Percentiles rank a stretch among this genome's conserved stretches.
Conservation (phyloP, 92 coral and sea anemone genomes). For the Porites divaricata region DNA sequence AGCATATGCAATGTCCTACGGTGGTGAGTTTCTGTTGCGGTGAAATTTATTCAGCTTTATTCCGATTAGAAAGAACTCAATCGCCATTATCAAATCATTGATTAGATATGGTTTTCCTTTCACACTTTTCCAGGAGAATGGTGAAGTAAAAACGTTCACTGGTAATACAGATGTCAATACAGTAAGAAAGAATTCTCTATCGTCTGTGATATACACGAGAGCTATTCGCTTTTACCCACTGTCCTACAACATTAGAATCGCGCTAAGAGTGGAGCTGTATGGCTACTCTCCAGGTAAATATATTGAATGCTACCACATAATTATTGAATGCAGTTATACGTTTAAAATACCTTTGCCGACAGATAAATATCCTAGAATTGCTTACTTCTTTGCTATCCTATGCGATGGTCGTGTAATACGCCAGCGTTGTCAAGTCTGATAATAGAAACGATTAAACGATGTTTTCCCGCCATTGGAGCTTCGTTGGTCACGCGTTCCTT, state of each 20-base stretch:
- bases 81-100: background rate
- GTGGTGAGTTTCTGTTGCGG: background rate
- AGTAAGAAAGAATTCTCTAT: conserved; percentile 69
- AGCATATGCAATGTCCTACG: background rate
- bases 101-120: background rate
- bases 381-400: background rate
- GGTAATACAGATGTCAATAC: conserved; percentile 86
- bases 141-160: conserved; percentile 74
- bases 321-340: background rate
- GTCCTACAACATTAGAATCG: conserved; percentile 77
- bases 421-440: too few species aligned
- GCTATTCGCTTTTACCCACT: conserved; percentile 73
- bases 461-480: background rate
- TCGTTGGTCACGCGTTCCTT: too few species aligned
- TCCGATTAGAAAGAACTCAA: background rate
- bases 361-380: background rate
- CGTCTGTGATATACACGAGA: conserved; percentile 58
- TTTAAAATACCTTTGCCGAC: too few species aligned
- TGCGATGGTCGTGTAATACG: background rate
- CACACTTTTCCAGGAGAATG: conserved; percentile 74
- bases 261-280: conserved; percentile 85
- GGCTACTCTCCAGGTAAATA: conserved; percentile 59
- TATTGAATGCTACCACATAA: background rate
- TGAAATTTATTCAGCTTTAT: too few species aligned
- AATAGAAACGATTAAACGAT: background rate